Evolutionary conservation across 2,888 invertebrate genomes (phyloP).

Genomic region (Drosophila heteroneura): DNA sequence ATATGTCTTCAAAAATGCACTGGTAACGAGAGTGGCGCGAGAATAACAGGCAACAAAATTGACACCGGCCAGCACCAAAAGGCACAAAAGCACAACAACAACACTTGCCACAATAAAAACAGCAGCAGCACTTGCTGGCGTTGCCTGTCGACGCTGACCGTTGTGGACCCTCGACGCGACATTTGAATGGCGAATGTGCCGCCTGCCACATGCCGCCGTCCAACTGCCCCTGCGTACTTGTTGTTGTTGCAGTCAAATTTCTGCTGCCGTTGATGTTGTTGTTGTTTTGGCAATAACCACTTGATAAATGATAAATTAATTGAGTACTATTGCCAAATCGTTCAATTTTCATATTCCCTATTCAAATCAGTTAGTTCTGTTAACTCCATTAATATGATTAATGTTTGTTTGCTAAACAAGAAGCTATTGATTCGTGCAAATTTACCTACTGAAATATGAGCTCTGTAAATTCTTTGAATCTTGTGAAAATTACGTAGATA

Average conservation of each 20-base stretch:
- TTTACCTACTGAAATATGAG: not conserved
- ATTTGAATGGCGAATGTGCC: conserved; percentile 65
- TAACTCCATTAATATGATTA: conserved; percentile 21
- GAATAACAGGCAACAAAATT: conserved; percentile 57
- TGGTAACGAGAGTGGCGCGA: conserved; percentile 60
- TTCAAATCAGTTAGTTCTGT: conserved; percentile 39
- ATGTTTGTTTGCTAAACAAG: not conserved
- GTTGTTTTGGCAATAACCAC: conserved; percentile 64
- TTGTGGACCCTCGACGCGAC: conserved; percentile 64
- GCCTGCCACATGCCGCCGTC: conserved; percentile 29
- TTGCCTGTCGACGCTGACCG: conserved; percentile 61
- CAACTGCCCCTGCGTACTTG: conserved; percentile 23
- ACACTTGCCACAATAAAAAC: conserved; percentile 40
- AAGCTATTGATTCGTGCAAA: not conserved
- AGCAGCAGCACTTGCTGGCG: conserved; percentile 26
- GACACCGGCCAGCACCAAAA: conserved; percentile 51
- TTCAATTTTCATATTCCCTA: conserved; percentile 42
- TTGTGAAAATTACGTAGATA: not conserved
- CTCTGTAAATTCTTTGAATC: not conserved
- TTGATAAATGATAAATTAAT: conserved; percentile 81
- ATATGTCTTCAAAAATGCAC: conserved; percentile 21
- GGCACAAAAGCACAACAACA: conserved; percentile 38
- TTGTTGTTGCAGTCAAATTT: conserved; percentile 26
- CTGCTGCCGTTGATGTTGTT: conserved; percentile 21
- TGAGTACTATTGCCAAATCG: conserved; percentile 71